Conservation (phyloP, 2,113 vertebrate genomes). For the Rhinogobius similis region DNA sequence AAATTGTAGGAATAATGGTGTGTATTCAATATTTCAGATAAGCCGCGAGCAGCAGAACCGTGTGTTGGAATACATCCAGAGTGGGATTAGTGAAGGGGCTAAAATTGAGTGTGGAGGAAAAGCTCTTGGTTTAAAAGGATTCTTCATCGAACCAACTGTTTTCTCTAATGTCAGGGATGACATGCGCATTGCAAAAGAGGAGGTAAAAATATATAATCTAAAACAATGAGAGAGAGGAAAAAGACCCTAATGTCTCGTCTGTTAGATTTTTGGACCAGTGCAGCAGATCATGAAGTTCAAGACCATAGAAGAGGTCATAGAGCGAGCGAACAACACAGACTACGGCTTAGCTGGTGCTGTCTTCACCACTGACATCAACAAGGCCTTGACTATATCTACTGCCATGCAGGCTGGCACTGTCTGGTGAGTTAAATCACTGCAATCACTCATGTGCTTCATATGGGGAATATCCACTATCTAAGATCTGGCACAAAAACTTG, state of each 20-base stretch:
- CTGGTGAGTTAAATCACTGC: slow-evolving; percentile 81
- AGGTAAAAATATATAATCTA: slow-evolving; percentile 76
- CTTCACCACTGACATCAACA: slow-evolving; percentile 96
- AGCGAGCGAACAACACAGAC: slow-evolving; percentile 94
- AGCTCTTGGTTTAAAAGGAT: slow-evolving; percentile 89
- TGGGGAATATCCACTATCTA: slow-evolving; percentile 48
- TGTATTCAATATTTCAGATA: slow-evolving; percentile 78
- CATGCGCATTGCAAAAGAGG: slow-evolving; percentile 96
- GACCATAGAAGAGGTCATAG: slow-evolving; percentile 95
- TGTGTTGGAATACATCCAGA: slow-evolving; percentile 92
- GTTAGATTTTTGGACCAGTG: slow-evolving; percentile 97
- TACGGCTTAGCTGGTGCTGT: slow-evolving; percentile 94
- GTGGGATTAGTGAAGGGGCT: slow-evolving; percentile 92
- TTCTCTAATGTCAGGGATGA: slow-evolving; percentile 95
- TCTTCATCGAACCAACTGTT: slow-evolving; percentile 97
- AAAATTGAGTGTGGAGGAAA: slow-evolving; percentile 97
- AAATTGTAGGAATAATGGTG: background rate
- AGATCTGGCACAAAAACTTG: slow-evolving; percentile 36
- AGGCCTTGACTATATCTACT: slow-evolving; percentile 92
- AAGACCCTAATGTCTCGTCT: slow-evolving; percentile 1
- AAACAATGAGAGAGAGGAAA: background rate
- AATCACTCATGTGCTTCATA: slow-evolving; percentile 46
- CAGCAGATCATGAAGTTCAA: slow-evolving; percentile 98
- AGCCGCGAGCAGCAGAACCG: slow-evolving; percentile 92
- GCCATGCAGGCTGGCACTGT: slow-evolving; percentile 97